These are phyloP conservation scores for Mus caroli DNA, from an alignment of 2,797 vertebrate species.

Conservation along the genomic window DNA sequence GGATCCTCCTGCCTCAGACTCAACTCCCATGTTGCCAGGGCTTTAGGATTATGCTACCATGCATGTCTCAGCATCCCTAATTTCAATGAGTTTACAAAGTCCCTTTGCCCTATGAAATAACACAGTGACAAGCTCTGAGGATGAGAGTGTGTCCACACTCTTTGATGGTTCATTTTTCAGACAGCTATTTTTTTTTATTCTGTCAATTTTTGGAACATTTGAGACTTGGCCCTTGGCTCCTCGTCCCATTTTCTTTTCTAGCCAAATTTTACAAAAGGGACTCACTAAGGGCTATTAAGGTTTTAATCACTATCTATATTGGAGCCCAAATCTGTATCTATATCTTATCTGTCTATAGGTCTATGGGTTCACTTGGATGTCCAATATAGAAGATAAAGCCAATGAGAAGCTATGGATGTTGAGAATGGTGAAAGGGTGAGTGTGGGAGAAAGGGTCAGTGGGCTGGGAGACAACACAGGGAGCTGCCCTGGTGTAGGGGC, in stretches of 20 bases:
- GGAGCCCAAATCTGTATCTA: not conserved
- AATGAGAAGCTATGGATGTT: fast-evolving
- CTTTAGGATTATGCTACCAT: not conserved
- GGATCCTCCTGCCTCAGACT: not conserved
- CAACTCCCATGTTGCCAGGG: not conserved
- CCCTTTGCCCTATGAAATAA: not conserved
- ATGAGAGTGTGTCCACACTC: not conserved
- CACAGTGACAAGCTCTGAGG: not conserved
- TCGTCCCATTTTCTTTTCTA: not conserved
- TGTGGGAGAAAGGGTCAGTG: not conserved
- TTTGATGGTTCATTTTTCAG: not conserved
- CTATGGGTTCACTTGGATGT: too few species aligned
- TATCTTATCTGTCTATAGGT: too few species aligned
- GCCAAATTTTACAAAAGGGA: not conserved
- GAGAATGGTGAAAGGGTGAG: not conserved
- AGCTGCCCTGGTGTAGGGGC: not conserved
- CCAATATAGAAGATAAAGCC: not conserved
- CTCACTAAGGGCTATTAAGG: not conserved
- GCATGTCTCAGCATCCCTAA: not conserved
- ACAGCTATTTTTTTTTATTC: not conserved
- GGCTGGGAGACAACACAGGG: not conserved
- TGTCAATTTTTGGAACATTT: not conserved
- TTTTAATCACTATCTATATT: not conserved
- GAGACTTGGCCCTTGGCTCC: not conserved
- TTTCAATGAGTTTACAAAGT: not conserved